phyloP scores from a whole-genome alignment of 92 coral and sea anemone genomes.

The Epizoanthus ramosus region DNA sequence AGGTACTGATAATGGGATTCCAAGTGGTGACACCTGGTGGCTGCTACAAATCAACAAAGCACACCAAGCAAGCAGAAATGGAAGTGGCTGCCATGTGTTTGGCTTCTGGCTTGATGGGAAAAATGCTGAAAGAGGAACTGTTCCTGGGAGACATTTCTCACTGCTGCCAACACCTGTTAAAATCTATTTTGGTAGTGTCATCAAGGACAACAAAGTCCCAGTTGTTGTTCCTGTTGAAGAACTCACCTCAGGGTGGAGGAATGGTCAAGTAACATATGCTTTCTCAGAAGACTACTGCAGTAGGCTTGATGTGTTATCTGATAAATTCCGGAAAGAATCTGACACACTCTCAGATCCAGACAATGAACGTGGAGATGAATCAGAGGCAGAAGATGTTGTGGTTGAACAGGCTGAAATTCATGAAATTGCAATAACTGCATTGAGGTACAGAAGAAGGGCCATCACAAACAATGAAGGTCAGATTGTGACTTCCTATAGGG shows the following conservation, averaged over 20 bases:
- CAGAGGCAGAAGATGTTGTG: slow-evolving; percentile 41
- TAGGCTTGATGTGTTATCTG: slow-evolving; percentile 47
- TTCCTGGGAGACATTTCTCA: slow-evolving; percentile 21
- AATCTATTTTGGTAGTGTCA: slow-evolving; percentile 63
- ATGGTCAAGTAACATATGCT: slow-evolving; percentile 50
- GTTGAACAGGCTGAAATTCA: slow-evolving; percentile 43
- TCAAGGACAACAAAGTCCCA: slow-evolving; percentile 55
- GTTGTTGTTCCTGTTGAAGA: slow-evolving; percentile 61
- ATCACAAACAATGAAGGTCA: slow-evolving; percentile 62
- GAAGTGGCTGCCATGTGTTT: slow-evolving; percentile 62
- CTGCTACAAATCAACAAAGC: slow-evolving; percentile 66
- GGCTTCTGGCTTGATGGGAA: slow-evolving; percentile 72
- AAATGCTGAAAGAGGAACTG: not conserved
- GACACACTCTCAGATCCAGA: not conserved
- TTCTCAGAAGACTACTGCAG: slow-evolving; percentile 55
- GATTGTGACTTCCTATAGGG: slow-evolving; percentile 56
- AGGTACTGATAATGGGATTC: slow-evolving; percentile 59
- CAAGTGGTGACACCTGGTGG: slow-evolving; percentile 76
- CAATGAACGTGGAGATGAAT: slow-evolving; percentile 27
- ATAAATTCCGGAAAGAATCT: slow-evolving; percentile 32
- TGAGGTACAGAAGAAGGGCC: slow-evolving; percentile 59
- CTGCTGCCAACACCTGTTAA: slow-evolving; percentile 51
- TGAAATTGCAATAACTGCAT: slow-evolving; percentile 50
- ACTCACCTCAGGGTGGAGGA: slow-evolving; percentile 59
- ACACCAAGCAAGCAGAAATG: slow-evolving; percentile 33